Evolutionary conservation across 2,888 invertebrate genomes (phyloP).

Genomic region (Terebella lapidaria): DNA sequence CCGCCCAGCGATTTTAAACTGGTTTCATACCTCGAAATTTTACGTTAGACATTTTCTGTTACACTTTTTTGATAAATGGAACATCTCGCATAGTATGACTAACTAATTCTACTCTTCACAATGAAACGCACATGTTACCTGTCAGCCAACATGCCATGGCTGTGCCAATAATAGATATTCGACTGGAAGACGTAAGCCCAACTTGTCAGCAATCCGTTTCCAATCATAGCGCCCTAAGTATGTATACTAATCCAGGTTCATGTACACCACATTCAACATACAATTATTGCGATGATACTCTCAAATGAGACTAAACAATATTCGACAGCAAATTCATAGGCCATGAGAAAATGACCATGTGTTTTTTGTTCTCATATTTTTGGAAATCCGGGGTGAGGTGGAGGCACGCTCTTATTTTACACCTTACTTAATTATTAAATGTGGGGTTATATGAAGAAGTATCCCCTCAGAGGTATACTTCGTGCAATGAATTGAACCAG

Average conservation of each 20-base stretch:
- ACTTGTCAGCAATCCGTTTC: not conserved
- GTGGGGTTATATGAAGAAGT: too few relatives aligned
- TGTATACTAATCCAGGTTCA: too few relatives aligned
- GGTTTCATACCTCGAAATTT: not conserved
- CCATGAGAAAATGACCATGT: not conserved
- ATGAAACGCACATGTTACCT: not conserved
- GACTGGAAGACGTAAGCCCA: not conserved
- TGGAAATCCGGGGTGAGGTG: not conserved
- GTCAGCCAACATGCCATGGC: not conserved
- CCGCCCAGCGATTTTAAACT: not conserved
- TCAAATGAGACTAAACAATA: too few relatives aligned
- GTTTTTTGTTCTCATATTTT: not conserved
- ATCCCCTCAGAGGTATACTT: too few relatives aligned
- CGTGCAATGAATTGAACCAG: too few relatives aligned
- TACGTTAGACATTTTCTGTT: not conserved
- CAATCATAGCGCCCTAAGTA: not conserved
- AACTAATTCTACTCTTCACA: too few relatives aligned
- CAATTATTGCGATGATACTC: not conserved
- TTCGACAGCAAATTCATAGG: too few relatives aligned
- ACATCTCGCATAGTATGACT: too few relatives aligned
- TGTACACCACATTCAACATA: too few relatives aligned
- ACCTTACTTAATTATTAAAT: too few relatives aligned
- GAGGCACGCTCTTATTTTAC: not conserved
- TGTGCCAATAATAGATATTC: not conserved
- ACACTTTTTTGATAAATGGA: too few relatives aligned